Evolutionary conservation across 1,140 invertebrate species (phyloP), one percentile per base, ranked within the genome.

Genomic region (Helicoverpa zea): DNA sequence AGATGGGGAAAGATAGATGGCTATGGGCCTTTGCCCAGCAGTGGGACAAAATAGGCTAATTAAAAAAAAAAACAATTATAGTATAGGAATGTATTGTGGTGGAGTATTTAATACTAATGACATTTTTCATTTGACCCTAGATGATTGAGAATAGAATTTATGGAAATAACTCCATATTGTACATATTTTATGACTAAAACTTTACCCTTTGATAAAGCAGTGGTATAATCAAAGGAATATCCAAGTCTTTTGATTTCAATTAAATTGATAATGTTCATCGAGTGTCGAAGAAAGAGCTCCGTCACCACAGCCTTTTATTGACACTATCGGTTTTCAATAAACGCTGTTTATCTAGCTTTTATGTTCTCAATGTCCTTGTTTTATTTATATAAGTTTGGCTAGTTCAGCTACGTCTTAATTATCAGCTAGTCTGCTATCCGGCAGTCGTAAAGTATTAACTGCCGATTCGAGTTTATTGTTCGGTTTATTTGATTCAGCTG

Each of bases 301-400:
- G 58, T 56, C 76, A 68, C 56, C 51, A 35, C 47, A 10, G 4
- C 59, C 2, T 43, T 78, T 78, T 83, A 81, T 79, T 68, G 52
- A 13, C 7, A 18, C 52, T 78, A 85, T 84, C 59, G 78, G 73
- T 74, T 80, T 82, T 80, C 81, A 74, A 80, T 84, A 84, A 84
- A 80, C 43, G 29, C 59, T 35, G 58, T 79, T 70, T 68, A 68
- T 81, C 59, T 83, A 59, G 81, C 47, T 76, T 68, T 66, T 68
- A 66, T n/a, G 23, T 12, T 47, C 3, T 78, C 16, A 2, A 5
- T 61, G 35, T 59, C 73, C 58, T 76, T 76, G 58, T 51, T 14
- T 63, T 63, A 47, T 74, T 74, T 74, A 47, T 18, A 73, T 56
- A 58, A 58, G 52, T 73, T 58, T 43, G 52, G 23, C 29, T 73